These are phyloP conservation scores for Drosophila pseudoobscura DNA, from an alignment of 1,140 invertebrate genomes.

Conservation along the genomic window DNA sequence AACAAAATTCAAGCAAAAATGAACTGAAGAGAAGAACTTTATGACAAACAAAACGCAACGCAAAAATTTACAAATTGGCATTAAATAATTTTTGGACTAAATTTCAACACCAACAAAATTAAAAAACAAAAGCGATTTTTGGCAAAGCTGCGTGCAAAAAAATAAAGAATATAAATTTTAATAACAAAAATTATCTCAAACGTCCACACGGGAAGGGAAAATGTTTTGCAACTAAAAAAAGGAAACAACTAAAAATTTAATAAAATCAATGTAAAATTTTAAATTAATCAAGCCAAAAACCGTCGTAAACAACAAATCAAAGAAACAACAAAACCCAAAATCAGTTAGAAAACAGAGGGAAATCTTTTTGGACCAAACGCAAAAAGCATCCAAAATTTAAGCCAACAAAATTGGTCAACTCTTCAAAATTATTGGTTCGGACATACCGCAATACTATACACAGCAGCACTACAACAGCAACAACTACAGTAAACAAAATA, in stretches of 20 bases:
- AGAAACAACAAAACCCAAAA: slow-evolving; percentile 37
- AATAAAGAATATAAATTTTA: slow-evolving; percentile 22
- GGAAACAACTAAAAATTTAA: slow-evolving; percentile 31
- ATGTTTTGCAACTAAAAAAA: slow-evolving; percentile 33
- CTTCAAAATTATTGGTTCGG: slow-evolving; percentile 83
- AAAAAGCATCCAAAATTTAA: slow-evolving; percentile 79
- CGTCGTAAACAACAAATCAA: slow-evolving; percentile 37
- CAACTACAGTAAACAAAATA: slow-evolving; percentile 33
- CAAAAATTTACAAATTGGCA: slow-evolving; percentile 73
- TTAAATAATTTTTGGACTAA: slow-evolving; percentile 59
- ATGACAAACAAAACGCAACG: slow-evolving; percentile 50
- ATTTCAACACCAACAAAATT: slow-evolving; percentile 28
- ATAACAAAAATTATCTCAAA: slow-evolving; percentile 51
- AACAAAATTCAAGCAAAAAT: slow-evolving; percentile 43
- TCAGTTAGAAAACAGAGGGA: slow-evolving; percentile 46
- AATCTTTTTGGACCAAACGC: slow-evolving; percentile 54
- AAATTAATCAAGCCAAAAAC: slow-evolving; percentile 27
- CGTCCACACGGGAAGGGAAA: slow-evolving; percentile 56
- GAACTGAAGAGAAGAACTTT: slow-evolving; percentile 59
- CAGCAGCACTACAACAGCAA: slow-evolving; percentile 60
- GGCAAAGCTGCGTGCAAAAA: slow-evolving; percentile 58
- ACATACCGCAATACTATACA: slow-evolving; percentile 80
- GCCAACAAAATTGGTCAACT: slow-evolving; percentile 78
- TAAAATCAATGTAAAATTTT: slow-evolving; percentile 69
- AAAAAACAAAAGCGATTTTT: slow-evolving; percentile 59